These are phyloP conservation scores for Magallana angulata DNA, from an alignment of 1,140 invertebrate genomes.

Conservation along the genomic window DNA sequence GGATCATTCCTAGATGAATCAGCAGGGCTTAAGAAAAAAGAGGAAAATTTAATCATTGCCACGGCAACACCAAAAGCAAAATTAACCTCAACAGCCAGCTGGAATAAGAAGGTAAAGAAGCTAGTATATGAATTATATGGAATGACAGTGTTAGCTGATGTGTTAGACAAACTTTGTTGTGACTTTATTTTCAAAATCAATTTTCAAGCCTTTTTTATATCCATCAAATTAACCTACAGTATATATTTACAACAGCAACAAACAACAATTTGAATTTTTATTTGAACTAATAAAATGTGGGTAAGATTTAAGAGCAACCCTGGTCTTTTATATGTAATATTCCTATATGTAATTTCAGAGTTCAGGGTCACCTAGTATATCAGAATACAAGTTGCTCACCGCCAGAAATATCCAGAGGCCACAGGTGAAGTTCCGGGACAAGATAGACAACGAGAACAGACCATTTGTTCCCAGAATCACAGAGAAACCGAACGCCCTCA, in stretches of 20 bases:
- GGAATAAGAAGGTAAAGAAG: constrained; percentile 80
- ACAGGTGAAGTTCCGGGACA: constrained; percentile 91
- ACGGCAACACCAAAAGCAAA: constrained; percentile 75
- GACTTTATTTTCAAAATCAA: no score
- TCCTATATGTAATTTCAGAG: constrained; percentile 19
- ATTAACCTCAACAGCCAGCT: constrained; percentile 80
- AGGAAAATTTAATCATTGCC: constrained; percentile 68
- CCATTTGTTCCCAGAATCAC: constrained; percentile 91
- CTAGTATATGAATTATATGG: no score
- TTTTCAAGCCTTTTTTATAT: no score
- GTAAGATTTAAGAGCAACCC: no score
- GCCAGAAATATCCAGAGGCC: constrained; percentile 89
- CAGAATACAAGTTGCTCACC: constrained; percentile 83
- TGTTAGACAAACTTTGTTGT: no score
- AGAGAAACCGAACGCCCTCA: constrained; percentile 93
- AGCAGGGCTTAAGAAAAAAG: constrained; percentile 84
- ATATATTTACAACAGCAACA: no score
- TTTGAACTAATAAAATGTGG: no score
- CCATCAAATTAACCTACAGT: no score
- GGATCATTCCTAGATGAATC: constrained; percentile 85
- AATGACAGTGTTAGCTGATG: no score
- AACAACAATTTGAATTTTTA: no score
- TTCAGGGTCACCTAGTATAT: constrained; percentile 57
- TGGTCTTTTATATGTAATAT: no score
- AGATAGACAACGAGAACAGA: constrained; percentile 89